These are phyloP conservation scores for Carollia perspicillata DNA, from an alignment of 2,113 vertebrate genomes.

Conservation along the genomic window DNA sequence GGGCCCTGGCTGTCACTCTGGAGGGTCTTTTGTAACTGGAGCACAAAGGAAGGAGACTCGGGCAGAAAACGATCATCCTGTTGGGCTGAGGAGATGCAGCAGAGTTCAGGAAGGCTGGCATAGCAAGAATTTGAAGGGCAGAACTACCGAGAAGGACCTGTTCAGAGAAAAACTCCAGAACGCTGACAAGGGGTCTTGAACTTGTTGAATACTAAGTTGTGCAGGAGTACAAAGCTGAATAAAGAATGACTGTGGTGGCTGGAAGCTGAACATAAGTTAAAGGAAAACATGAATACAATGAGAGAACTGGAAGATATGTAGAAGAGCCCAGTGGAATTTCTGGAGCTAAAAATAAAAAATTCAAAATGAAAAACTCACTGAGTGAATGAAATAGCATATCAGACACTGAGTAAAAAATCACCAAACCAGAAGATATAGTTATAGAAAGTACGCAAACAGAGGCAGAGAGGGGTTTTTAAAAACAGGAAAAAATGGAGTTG, in stretches of 20 bases:
- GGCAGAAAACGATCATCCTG: background rate
- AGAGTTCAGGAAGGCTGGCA: background rate
- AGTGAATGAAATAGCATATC: background rate
- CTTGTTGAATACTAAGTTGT: too few relatives aligned
- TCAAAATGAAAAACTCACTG: background rate
- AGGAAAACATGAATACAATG: background rate
- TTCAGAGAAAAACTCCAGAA: background rate
- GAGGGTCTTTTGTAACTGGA: background rate
- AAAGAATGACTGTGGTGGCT: background rate
- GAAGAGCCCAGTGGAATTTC: background rate
- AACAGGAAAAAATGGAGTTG: background rate
- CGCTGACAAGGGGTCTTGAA: background rate
- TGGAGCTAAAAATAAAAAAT: background rate
- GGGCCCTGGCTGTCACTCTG: background rate
- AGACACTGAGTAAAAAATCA: background rate
- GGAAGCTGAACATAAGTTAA: background rate
- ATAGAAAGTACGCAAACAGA: background rate
- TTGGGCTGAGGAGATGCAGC: background rate
- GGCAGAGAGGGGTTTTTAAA: background rate
- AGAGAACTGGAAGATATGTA: background rate
- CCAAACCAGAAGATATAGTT: background rate
- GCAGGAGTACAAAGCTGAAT: background rate
- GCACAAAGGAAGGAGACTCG: background rate
- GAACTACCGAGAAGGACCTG: background rate
- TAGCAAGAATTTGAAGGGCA: background rate